phyloP scores from a whole-genome alignment of 2,797 vertebrate genomes.

The Epinephelus malabaricus region DNA sequence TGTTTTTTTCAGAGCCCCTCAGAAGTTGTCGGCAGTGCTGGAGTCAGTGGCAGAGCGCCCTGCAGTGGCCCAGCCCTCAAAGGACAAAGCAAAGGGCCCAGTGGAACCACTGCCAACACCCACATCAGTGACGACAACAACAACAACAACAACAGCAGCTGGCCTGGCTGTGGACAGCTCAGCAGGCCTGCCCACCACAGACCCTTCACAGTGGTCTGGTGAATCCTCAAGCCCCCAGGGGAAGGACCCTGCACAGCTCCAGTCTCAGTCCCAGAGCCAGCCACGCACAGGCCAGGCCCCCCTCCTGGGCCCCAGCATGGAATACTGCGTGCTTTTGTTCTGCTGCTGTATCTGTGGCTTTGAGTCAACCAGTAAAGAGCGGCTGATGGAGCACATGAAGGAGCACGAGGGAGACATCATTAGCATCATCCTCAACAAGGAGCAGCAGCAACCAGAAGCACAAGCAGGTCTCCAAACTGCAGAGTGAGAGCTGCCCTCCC shows the following conservation, averaged over 20 bases:
- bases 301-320: constrained; percentile 77
- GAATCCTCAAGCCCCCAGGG: constrained; percentile 43
- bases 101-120: constrained; percentile 24
- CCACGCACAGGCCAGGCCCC: constrained; percentile 44
- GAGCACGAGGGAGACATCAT: constrained; percentile 97
- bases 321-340: constrained; percentile 96
- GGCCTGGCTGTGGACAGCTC: constrained; percentile 24
- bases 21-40: constrained; percentile 59
- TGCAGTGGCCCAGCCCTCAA: neutral
- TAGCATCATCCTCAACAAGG: constrained; percentile 97
- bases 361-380: constrained; percentile 97
- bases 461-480: constrained; percentile 71
- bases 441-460: constrained; percentile 81
- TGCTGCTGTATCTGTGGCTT: constrained; percentile 99
- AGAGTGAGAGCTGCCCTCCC: constrained; percentile 64
- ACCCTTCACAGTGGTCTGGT: constrained; percentile 40
- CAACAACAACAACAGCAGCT: neutral
- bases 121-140: neutral
- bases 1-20: constrained; percentile 63
- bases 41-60: constrained; percentile 71
- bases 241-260: constrained; percentile 72
- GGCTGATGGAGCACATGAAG: constrained; percentile 91
- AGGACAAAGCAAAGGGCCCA: constrained; percentile 44
- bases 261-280: constrained; percentile 71
- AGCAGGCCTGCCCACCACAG: constrained; percentile 8